These are phyloP conservation scores for Tychaedon coryphoeus DNA, from an alignment of 2,113 vertebrate genomes.

Conservation along the genomic window DNA sequence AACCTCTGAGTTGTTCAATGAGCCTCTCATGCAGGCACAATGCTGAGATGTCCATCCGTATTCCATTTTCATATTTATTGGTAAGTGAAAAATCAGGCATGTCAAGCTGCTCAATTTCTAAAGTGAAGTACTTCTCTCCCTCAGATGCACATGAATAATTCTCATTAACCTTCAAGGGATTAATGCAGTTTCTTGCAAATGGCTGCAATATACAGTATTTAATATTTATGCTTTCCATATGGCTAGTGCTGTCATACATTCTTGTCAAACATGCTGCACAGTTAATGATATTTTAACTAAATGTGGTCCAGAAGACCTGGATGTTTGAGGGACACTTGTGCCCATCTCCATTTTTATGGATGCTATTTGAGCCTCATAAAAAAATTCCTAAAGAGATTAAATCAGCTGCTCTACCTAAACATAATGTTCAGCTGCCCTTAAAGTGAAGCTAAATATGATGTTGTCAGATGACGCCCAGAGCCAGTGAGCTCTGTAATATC, in stretches of 20 bases:
- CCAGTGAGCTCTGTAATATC: background rate
- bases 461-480: background rate
- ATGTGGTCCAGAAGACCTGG: background rate
- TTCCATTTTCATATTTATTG: slow-evolving; percentile 57
- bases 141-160: slow-evolving; percentile 72
- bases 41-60: slow-evolving; percentile 36
- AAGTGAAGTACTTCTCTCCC: slow-evolving; percentile 65
- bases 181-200: slow-evolving; percentile 71
- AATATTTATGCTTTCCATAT: slow-evolving; percentile 73
- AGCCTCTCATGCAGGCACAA: background rate
- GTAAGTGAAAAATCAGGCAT: slow-evolving; percentile 65
- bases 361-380: slow-evolving; percentile 6
- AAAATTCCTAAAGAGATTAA: slow-evolving; percentile 18
- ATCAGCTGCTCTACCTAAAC: background rate
- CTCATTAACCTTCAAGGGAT: slow-evolving; percentile 72
- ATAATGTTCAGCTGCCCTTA: background rate
- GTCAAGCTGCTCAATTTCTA: slow-evolving; percentile 62
- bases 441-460: background rate
- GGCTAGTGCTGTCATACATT: slow-evolving; percentile 59
- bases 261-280: slow-evolving; percentile 62
- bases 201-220: slow-evolving; percentile 67
- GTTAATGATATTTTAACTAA: slow-evolving; percentile 61
- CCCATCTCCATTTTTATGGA: slow-evolving; percentile 45
- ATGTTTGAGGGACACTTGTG: slow-evolving; percentile 28
- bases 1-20: background rate